phyloP scores from a whole-genome alignment of 2,113 vertebrate species.

The Sinocyclocheilus anshuiensis region DNA sequence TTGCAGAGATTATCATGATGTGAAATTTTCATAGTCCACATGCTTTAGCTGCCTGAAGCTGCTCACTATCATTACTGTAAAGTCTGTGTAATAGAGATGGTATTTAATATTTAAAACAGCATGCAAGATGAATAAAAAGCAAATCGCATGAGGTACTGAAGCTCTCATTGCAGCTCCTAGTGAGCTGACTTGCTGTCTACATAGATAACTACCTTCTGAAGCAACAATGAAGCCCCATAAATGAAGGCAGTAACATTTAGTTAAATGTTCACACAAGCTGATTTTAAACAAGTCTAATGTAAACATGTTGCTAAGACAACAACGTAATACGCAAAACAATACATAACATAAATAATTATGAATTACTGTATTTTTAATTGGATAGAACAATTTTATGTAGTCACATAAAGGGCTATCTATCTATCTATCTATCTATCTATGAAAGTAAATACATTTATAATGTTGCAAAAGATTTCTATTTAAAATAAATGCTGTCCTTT shows the following conservation, averaged over 20 bases:
- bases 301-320: too few relatives aligned
- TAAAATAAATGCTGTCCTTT: too few relatives aligned
- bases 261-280: neutral
- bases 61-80: neutral
- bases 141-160: neutral
- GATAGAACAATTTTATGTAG: too few relatives aligned
- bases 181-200: neutral
- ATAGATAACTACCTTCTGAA: neutral
- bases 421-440: too few relatives aligned
- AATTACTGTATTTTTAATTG: too few relatives aligned
- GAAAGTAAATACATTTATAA: too few relatives aligned
- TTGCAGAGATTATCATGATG: neutral
- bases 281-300: too few relatives aligned
- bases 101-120: neutral
- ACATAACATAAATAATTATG: too few relatives aligned
- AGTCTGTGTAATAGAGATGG: neutral
- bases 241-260: neutral
- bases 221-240: neutral
- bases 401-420: too few relatives aligned
- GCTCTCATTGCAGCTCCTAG: neutral
- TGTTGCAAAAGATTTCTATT: too few relatives aligned
- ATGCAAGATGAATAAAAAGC: slow-evolving; percentile 19
- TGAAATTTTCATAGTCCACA: slow-evolving; percentile 17
- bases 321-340: too few relatives aligned
- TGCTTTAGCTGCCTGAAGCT: neutral